Evolutionary conservation across 2,797 vertebrate genomes (phyloP).

Genomic region (Phylloscopus collybita): DNA sequence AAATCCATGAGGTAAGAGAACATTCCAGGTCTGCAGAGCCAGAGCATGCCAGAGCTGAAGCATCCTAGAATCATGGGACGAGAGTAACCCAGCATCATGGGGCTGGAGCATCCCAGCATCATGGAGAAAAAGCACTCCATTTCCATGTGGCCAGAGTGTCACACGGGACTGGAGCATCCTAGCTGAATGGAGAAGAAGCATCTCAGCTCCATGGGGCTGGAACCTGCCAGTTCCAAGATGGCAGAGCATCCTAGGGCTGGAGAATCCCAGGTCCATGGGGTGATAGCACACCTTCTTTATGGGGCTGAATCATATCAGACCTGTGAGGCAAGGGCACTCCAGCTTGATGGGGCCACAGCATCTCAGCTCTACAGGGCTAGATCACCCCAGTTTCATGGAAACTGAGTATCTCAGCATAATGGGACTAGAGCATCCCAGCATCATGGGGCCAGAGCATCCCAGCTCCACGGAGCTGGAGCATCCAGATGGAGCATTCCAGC

Average conservation of each 20-base stretch:
- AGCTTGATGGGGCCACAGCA: fast-evolving
- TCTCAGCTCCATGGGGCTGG: not conserved
- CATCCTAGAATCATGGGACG: not conserved
- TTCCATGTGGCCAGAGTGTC: not conserved
- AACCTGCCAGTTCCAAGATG: not conserved
- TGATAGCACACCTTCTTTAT: not conserved
- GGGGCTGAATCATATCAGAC: not conserved
- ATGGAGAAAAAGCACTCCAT: not conserved
- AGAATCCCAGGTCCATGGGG: not conserved
- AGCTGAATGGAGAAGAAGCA: not conserved
- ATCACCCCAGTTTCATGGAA: not conserved
- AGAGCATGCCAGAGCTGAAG: not conserved
- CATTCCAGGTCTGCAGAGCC: not conserved
- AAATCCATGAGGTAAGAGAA: not conserved
- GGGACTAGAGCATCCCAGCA: not conserved
- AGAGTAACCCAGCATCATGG: not conserved
- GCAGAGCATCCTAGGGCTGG: not conserved
- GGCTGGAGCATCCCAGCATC: not conserved
- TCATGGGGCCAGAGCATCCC: not conserved
- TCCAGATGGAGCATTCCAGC: not conserved
- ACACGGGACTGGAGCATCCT: not conserved
- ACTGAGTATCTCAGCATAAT: not conserved
- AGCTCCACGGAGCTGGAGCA: not conserved
- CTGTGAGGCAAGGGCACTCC: not conserved
- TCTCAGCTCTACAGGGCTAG: not conserved